Conservation (phyloP, 1,140 invertebrate species). For the Aleiodes sp. region DNA sequence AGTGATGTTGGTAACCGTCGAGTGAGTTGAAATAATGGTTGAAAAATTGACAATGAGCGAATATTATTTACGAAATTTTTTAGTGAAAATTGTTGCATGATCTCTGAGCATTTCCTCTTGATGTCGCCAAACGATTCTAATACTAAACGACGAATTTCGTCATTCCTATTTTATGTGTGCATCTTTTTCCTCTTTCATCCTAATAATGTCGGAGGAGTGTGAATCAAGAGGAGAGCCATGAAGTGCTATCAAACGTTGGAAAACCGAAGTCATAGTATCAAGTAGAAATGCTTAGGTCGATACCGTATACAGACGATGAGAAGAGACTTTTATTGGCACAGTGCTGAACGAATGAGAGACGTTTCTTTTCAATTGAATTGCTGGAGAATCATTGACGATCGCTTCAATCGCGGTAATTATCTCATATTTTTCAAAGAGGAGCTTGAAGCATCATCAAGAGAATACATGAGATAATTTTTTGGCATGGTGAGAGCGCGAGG, state of each 20-base stretch:
- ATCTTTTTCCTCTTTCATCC: not conserved
- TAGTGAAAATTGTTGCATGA: not conserved
- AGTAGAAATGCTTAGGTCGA: not conserved
- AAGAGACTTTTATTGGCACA: not conserved
- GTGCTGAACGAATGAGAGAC: not conserved
- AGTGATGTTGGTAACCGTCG: slow-evolving; percentile 26
- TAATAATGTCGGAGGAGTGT: not conserved
- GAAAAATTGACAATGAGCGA: slow-evolving; percentile 10
- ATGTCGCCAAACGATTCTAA: no score
- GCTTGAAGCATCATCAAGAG: no score
- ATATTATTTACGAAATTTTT: not conserved
- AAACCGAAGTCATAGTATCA: slow-evolving; percentile 20
- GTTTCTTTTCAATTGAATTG: not conserved
- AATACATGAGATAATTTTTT: no score
- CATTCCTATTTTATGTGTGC: not conserved
- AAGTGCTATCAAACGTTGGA: slow-evolving; percentile 18
- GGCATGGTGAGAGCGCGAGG: no score
- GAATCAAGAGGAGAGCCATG: not conserved
- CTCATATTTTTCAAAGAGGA: no score
- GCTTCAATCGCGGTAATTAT: not conserved
- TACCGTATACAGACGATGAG: not conserved
- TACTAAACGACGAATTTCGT: no score
- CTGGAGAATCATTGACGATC: not conserved
- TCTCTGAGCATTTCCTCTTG: not conserved
- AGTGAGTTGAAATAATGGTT: slow-evolving; percentile 2